Evolutionary conservation across 2,113 vertebrate species (phyloP).

Genomic region (Dicrurus megarhynchus): DNA sequence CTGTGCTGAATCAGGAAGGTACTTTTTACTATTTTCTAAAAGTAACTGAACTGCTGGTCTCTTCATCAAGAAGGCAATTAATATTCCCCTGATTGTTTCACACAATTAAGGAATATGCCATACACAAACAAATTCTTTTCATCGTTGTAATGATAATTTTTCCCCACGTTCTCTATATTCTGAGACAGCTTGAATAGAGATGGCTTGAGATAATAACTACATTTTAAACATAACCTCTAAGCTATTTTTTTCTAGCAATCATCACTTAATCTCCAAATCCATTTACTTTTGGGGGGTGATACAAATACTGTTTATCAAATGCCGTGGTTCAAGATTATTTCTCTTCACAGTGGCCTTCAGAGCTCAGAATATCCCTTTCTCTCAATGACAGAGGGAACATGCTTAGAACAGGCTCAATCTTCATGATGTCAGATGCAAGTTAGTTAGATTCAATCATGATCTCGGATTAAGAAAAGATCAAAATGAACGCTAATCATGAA

Average conservation of each 20-base stretch:
- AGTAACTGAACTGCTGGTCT: neutral
- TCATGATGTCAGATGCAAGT: neutral
- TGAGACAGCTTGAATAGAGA: neutral
- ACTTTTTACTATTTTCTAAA: neutral
- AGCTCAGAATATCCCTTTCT: neutral
- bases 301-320: neutral
- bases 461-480: neutral
- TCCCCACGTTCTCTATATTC: neutral
- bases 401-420: neutral
- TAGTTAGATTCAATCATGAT: neutral
- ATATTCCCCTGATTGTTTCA: slow-evolving; percentile 3
- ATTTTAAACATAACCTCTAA: neutral
- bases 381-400: neutral
- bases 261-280: neutral
- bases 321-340: neutral
- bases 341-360: neutral
- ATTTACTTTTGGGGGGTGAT: neutral
- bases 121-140: neutral
- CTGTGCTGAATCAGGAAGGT: slow-evolving; percentile 15
- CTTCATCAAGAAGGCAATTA: slow-evolving; percentile 22
- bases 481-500: neutral
- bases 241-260: neutral
- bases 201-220: neutral
- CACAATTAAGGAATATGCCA: neutral
- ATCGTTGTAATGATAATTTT: neutral